phyloP scores from a whole-genome alignment of 2,113 vertebrate genomes.

The Gavia stellata region DNA sequence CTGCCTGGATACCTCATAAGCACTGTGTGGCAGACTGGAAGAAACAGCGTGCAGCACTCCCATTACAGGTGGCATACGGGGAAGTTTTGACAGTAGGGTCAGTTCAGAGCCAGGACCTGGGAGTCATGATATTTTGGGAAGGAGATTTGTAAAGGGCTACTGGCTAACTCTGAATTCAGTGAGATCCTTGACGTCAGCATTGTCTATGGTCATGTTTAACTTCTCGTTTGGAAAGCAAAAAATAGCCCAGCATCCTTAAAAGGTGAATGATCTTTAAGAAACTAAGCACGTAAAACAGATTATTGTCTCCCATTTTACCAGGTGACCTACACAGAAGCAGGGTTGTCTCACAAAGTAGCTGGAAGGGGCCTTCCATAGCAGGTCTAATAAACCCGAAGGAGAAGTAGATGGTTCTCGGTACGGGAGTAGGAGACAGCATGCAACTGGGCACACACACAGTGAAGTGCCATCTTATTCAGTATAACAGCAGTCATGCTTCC shows the following conservation, averaged over 20 bases:
- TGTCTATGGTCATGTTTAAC: neutral
- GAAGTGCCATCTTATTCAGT: neutral
- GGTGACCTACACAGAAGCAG: neutral
- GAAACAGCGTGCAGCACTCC: neutral
- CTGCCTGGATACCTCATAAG: constrained; percentile 1
- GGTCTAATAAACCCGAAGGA: neutral
- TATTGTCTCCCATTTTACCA: neutral
- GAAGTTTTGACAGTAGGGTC: neutral
- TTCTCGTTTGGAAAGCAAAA: neutral
- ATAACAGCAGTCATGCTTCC: neutral
- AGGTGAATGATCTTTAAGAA: neutral
- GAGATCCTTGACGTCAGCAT: neutral
- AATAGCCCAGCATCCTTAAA: neutral
- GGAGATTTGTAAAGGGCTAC: neutral
- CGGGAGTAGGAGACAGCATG: neutral
- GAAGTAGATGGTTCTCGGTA: neutral
- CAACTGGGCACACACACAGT: accelerated
- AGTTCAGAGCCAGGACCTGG: neutral
- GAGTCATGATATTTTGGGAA: neutral
- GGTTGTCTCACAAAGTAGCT: neutral
- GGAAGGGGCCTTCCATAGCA: neutral
- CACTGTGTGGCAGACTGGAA: neutral
- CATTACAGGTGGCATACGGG: neutral
- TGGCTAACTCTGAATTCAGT: neutral
- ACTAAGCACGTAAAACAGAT: neutral